Percentiles rank a stretch among this genome's conserved stretches.
phyloP scores from a whole-genome alignment of 2,888 invertebrate species.

The Acrocyrtus sp. region DNA sequence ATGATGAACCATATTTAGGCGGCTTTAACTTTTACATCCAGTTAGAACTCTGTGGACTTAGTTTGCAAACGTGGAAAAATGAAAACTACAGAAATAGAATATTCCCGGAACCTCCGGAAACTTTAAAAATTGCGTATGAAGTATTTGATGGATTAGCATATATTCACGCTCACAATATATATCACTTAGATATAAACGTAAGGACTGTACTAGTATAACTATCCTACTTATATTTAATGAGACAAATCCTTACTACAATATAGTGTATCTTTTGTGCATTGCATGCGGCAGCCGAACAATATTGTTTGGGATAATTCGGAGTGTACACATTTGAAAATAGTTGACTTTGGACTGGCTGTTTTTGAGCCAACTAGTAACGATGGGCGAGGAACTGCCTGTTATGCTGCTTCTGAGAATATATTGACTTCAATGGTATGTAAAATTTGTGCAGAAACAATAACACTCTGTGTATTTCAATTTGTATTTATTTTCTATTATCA shows the following conservation, averaged over 20 bases:
- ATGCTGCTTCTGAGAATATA: slow-evolving; percentile 25
- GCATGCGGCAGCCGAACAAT: slow-evolving; percentile 49
- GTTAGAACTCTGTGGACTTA: slow-evolving; percentile 41
- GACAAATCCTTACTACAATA: too few relatives aligned
- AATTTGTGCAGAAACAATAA: too few relatives aligned
- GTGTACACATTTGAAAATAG: slow-evolving; percentile 33
- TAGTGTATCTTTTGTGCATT: too few relatives aligned
- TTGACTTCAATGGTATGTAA: slow-evolving; percentile 39
- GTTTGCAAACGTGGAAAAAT: slow-evolving; percentile 42
- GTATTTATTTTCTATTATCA: too few relatives aligned
- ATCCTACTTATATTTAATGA: too few relatives aligned
- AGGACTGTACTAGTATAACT: too few relatives aligned
- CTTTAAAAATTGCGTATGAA: slow-evolving; percentile 21
- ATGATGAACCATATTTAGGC: slow-evolving; percentile 21
- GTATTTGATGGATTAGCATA: slow-evolving; percentile 37
- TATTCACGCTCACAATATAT: slow-evolving; percentile 30
- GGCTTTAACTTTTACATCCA: slow-evolving; percentile 53
- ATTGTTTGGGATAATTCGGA: slow-evolving; percentile 39
- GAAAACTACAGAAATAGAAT: slow-evolving; percentile 1
- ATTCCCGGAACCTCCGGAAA: background rate
- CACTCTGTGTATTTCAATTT: too few relatives aligned
- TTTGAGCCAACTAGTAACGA: background rate
- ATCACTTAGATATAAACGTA: slow-evolving; percentile 55
- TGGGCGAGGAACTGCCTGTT: slow-evolving; percentile 33
- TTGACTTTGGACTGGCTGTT: slow-evolving; percentile 50